These are phyloP conservation scores for Neodiprion virginianus DNA, from an alignment of 1,140 invertebrate genomes.

Conservation along the genomic window DNA sequence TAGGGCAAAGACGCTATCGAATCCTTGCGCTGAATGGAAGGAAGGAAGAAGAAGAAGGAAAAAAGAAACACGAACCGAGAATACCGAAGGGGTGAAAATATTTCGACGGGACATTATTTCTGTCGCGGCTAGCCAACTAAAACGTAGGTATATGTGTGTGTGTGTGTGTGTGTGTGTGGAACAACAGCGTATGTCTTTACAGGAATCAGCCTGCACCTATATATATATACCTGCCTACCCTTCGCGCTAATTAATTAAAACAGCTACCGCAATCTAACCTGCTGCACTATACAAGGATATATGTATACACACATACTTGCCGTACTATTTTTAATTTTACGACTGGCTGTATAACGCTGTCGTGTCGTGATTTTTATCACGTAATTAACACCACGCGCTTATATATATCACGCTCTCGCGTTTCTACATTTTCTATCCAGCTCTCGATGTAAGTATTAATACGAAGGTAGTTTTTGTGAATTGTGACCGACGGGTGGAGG, in stretches of 20 bases:
- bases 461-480: too few species aligned
- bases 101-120: too few species aligned
- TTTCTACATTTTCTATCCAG: too few species aligned
- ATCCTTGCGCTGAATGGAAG: too few species aligned
- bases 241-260: constrained; percentile 2
- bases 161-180: background rate
- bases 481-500: too few species aligned
- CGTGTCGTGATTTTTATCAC: constrained; percentile 63
- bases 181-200: background rate
- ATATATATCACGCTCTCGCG: too few species aligned
- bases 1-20: too few species aligned
- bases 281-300: background rate
- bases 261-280: background rate
- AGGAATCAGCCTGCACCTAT: background rate
- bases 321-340: constrained; percentile 58
- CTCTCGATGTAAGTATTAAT: too few species aligned
- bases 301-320: constrained; percentile 4
- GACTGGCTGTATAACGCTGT: constrained; percentile 40
- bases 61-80: too few species aligned
- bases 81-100: too few species aligned
- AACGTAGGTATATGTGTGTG: background rate
- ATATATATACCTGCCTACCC: background rate
- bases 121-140: background rate
- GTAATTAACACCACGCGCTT: constrained; percentile 58
- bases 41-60: too few species aligned